These are phyloP conservation scores for Trogon surrucura DNA, from an alignment of 2,113 vertebrate species.

Conservation along the genomic window DNA sequence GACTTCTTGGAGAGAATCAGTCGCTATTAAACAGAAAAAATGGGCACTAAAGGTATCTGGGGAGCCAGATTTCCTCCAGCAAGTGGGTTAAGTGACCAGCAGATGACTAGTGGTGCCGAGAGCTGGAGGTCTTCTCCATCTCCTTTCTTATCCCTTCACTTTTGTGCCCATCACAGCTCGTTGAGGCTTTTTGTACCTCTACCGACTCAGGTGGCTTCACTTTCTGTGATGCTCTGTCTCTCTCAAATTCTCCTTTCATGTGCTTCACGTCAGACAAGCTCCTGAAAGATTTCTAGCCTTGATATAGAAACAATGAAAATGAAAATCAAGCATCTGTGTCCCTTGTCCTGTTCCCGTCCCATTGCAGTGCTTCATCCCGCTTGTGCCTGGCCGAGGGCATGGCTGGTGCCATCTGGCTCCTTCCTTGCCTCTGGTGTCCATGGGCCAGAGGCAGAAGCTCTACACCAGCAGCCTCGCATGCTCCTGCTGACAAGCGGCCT, in stretches of 20 bases:
- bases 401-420: background rate
- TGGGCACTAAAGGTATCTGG: background rate
- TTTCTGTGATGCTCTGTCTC: background rate
- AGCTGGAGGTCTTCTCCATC: background rate
- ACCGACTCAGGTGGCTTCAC: accelerated
- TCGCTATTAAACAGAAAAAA: background rate
- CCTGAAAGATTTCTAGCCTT: background rate
- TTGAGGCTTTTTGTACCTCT: background rate
- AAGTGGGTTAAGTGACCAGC: background rate
- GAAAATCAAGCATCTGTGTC: accelerated
- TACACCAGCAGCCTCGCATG: background rate
- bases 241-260: background rate
- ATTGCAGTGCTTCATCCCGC: background rate
- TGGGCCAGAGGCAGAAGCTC: background rate
- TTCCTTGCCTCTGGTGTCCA: background rate
- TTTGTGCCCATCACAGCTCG: background rate
- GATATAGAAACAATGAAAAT: background rate
- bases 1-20: background rate
- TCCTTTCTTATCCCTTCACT: background rate
- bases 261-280: background rate
- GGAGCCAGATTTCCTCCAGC: background rate
- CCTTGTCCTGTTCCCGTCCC: background rate
- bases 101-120: background rate
- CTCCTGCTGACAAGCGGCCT: background rate
- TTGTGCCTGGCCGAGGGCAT: accelerated